Evolutionary conservation across 2,888 invertebrate species (phyloP).

Genomic region (Trissolcus japonicus): DNA sequence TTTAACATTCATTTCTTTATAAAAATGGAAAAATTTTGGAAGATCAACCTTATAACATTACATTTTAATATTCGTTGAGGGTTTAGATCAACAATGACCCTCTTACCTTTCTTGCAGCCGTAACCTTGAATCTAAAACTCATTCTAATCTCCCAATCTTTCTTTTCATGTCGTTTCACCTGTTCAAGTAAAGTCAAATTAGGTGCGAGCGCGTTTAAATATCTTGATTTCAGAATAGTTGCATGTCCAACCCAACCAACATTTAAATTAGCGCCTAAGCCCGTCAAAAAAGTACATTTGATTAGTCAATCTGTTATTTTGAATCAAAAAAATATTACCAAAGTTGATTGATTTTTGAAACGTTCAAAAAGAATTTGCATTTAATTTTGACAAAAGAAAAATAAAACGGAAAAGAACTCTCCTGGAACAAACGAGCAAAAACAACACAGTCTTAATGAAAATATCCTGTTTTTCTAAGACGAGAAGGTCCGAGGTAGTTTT

Average conservation of each 20-base stretch:
- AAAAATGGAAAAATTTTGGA: too few relatives aligned
- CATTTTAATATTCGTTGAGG: slow-evolving; percentile 1
- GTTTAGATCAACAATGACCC: slow-evolving; percentile 5
- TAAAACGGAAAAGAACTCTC: too few relatives aligned
- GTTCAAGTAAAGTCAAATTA: background rate
- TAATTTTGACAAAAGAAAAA: too few relatives aligned
- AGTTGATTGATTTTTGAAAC: too few relatives aligned
- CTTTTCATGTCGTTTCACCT: slow-evolving; percentile 15
- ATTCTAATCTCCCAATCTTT: slow-evolving; percentile 10
- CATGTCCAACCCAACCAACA: background rate
- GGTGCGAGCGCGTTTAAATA: background rate
- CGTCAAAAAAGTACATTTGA: too few relatives aligned
- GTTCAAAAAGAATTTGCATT: too few relatives aligned
- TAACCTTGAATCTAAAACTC: slow-evolving; percentile 13
- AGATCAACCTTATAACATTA: background rate
- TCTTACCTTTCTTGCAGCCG: slow-evolving; percentile 3
- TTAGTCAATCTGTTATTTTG: too few relatives aligned
- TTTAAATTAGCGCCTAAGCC: background rate
- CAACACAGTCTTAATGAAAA: background rate
- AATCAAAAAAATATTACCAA: too few relatives aligned
- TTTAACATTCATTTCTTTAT: too few relatives aligned
- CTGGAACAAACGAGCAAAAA: too few relatives aligned
- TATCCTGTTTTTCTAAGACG: slow-evolving; percentile 6
- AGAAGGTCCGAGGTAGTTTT: slow-evolving; percentile 4
- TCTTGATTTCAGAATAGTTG: too few relatives aligned